These are phyloP conservation scores for Thryonomys swinderianus DNA, from an alignment of 2,113 vertebrate species.

Conservation along the genomic window DNA sequence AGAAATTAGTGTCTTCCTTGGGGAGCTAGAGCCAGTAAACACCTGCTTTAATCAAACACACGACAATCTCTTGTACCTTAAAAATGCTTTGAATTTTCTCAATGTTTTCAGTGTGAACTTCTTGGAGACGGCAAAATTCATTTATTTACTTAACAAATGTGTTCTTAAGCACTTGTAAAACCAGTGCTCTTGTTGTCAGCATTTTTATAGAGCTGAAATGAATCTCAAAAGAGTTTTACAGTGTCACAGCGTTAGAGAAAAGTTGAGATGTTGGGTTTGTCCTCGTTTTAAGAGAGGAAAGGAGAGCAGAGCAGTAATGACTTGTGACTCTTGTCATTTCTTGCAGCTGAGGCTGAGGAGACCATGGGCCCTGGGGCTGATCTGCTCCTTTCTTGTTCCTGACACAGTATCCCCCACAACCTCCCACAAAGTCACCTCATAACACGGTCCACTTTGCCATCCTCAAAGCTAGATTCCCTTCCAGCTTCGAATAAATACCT, in stretches of 20 bases:
- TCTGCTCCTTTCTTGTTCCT: neutral
- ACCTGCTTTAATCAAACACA: slow-evolving; percentile 21
- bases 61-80: neutral
- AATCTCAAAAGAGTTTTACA: neutral
- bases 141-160: slow-evolving; percentile 8
- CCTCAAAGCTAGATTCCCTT: neutral
- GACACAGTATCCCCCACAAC: neutral
- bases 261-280: neutral
- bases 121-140: neutral
- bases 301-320: neutral
- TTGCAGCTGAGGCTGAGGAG: neutral
- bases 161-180: neutral
- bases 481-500: neutral
- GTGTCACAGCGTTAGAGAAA: neutral
- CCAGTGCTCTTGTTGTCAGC: neutral
- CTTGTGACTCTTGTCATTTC: neutral
- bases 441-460: neutral
- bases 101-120: neutral
- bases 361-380: fast-evolving
- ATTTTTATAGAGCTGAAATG: neutral
- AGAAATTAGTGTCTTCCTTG: slow-evolving; percentile 27
- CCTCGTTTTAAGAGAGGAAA: neutral
- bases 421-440: neutral
- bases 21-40: neutral
- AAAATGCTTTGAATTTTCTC: neutral